A percentile compares a stretch with the other conserved stretches of the same genome.
Conservation (phyloP, 1,140 invertebrate genomes). For the Physella acuta region DNA sequence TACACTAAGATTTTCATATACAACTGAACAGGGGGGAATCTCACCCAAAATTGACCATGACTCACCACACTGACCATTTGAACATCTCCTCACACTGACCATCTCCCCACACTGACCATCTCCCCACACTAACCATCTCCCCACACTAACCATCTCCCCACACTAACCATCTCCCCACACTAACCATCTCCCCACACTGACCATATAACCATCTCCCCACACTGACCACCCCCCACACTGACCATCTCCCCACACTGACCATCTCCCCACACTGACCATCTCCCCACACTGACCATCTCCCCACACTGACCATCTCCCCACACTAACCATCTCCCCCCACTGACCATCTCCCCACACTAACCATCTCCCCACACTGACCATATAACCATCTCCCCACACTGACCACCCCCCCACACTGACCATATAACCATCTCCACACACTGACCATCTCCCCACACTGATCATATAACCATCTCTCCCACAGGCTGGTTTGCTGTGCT, state of each 20-base stretch:
- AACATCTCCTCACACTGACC: neutral
- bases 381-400: neutral
- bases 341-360: neutral
- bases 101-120: neutral
- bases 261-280: too few species aligned
- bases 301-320: neutral
- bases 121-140: neutral
- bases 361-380: neutral
- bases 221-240: neutral
- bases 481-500: constrained; percentile 44
- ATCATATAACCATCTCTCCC: too few species aligned
- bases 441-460: neutral
- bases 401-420: neutral
- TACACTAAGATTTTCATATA: neutral
- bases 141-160: neutral
- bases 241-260: neutral
- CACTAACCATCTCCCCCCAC: neutral
- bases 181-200: neutral
- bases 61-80: too few species aligned
- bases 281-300: neutral
- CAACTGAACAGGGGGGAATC: too few species aligned
- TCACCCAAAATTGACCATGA: too few species aligned
- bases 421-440: neutral
- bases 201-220: neutral
- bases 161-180: neutral